Evolutionary conservation across 2,113 vertebrate genomes (phyloP), one percentile per base, ranked within the genome.

Genomic region (Zosterops japonicus): DNA sequence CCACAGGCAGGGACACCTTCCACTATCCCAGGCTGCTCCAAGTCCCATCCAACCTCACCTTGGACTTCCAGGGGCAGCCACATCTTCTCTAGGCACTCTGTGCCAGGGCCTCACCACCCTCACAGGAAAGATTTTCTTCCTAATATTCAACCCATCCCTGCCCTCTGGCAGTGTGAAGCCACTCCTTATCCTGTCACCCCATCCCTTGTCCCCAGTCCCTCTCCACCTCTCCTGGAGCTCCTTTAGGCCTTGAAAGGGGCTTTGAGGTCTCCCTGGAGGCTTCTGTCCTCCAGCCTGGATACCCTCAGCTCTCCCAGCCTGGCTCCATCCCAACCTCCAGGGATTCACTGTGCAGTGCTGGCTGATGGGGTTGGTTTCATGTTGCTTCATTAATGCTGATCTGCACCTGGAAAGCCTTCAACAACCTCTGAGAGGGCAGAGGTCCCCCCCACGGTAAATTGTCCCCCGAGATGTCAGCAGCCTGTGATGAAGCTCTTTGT

Each of bases 11-110:
- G n/a, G 55, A 55, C 47, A 31, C 3, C 17, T 76, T 0, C n/a
- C 55, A 49, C 41, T 1, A 0, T 14, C 25, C 31, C 55, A 76
- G 47, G 8, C 0, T 23, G 9, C n/a, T 83, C 70, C 69, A 20
- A 81, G 8, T 1, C 11, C 33, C 0, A 0, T 46, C 39, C 69
- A 90, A 0, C 8, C 63, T 35, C 20, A 25, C 29, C 21, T 36
- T 13, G 87, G 35, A 2, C 25, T 76, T 0, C 55, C 55, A 69
- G 61, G 9, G 9, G 1, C 55, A 83, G 29, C n/a, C 61, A 47
- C 41, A 61, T 35, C 39, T 69, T 0, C 63, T 55, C 47, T 76
- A 25, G n/a, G 21, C 0, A 82, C 0, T 2, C n/a, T 19, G 9
- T 61, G 9, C 29, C 70, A 53, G 39, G 6, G 2, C 8, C 17